These are phyloP conservation scores for Hydropsyche betteni DNA, from an alignment of 2,888 invertebrate genomes.

Conservation along the genomic window DNA sequence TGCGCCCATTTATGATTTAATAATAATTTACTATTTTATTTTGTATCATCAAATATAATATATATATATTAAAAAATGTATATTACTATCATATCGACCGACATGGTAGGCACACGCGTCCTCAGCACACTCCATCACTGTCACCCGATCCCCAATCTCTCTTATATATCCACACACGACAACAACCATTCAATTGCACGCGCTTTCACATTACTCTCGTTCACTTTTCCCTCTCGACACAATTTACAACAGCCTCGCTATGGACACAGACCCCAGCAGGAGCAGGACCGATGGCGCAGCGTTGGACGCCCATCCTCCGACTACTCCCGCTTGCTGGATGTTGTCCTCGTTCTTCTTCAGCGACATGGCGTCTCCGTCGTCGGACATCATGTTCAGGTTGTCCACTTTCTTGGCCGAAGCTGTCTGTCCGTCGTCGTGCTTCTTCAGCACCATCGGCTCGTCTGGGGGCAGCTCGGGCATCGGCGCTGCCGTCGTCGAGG, in stretches of 20 bases:
- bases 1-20: slow-evolving; percentile 9
- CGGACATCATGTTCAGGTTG: slow-evolving; percentile 59
- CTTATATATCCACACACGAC: slow-evolving; percentile 9
- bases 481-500: slow-evolving; percentile 63
- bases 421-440: slow-evolving; percentile 53
- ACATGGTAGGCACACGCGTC: slow-evolving; percentile 26
- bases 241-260: slow-evolving; percentile 46
- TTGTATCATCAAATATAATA: slow-evolving; percentile 18
- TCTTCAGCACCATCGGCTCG: slow-evolving; percentile 52
- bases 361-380: slow-evolving; percentile 56
- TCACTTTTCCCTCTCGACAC: background rate
- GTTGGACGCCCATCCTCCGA: slow-evolving; percentile 40
- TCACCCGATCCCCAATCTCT: slow-evolving; percentile 14
- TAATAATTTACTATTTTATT: slow-evolving; percentile 23
- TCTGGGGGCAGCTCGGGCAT: slow-evolving; percentile 59
- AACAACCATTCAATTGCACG: background rate
- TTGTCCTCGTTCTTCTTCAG: slow-evolving; percentile 57
- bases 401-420: slow-evolving; percentile 56
- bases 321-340: slow-evolving; percentile 44
- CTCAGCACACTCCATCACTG: slow-evolving; percentile 31
- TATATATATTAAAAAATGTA: slow-evolving; percentile 1
- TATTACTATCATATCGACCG: too few species aligned
- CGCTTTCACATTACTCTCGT: background rate
- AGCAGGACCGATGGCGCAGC: slow-evolving; percentile 33
- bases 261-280: slow-evolving; percentile 38